Conservation (phyloP, 92 coral and sea anemone genomes). For the Siderastrea siderea region DNA sequence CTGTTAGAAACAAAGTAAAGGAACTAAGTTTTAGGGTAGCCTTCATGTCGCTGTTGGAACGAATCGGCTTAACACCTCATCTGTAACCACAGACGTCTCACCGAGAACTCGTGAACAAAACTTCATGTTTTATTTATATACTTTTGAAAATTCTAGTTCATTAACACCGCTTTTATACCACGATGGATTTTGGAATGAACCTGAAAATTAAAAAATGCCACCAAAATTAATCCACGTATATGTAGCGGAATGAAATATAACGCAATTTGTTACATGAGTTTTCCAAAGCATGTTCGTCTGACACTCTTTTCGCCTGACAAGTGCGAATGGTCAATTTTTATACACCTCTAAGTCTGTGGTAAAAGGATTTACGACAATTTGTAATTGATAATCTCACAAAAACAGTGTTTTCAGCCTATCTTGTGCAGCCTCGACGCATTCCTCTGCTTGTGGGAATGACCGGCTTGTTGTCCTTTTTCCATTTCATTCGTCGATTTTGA, state of each 20-base stretch:
- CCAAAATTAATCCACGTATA: neutral
- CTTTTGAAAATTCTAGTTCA: neutral
- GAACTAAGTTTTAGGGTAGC: neutral
- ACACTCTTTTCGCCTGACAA: conserved; percentile 20
- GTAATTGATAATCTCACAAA: conserved; percentile 29
- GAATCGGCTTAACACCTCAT: conserved; percentile 63
- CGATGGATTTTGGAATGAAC: too few species aligned
- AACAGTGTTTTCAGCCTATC: conserved; percentile 48
- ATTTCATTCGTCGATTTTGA: conserved; percentile 99
- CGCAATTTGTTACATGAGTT: conserved; percentile 8
- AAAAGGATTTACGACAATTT: conserved; percentile 39
- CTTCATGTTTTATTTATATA: conserved; percentile 30
- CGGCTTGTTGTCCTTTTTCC: conserved; percentile 99
- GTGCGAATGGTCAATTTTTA: conserved; percentile 23
- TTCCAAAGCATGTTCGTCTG: neutral
- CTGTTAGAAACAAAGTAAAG: conserved; percentile 9
- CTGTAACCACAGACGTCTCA: conserved; percentile 31
- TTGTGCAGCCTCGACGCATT: conserved; percentile 93
- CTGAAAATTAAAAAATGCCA: neutral
- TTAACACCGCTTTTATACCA: neutral
- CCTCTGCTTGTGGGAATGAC: conserved; percentile 99
- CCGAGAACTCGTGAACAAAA: neutral
- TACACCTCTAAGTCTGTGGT: conserved; percentile 43
- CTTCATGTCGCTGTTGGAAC: conserved; percentile 21
- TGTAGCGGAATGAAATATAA: conserved; percentile 11